Evolutionary conservation across 1,140 invertebrate species (phyloP), one percentile per base, ranked within the genome.

Genomic region (Megalonaias nervosa): DNA sequence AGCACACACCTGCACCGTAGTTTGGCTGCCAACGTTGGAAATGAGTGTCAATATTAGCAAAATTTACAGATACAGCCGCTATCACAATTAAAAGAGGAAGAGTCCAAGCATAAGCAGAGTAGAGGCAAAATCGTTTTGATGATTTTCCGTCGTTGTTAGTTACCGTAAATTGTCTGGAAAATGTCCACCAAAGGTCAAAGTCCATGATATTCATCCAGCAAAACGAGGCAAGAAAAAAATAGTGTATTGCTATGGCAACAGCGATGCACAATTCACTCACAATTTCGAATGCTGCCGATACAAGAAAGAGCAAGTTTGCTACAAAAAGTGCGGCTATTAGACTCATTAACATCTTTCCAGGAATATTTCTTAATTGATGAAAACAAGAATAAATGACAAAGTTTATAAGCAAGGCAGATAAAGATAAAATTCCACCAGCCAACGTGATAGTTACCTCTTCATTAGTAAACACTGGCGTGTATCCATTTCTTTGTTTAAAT

Each of bases 151-250:
- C 69, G 26, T 67, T 65, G 4, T 70, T 86, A 15, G 66, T 76
- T 56, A 71, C 66, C 31, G 79, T 60, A 56, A 79, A 81, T 15
- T 31, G 67, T 55, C 80, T 78, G 16, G 84, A 77, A 86, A 92
- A 92, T 6, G 96, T 97, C 38, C 91, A 87, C 88, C 91, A 93
- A 11, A 93, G 90, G 81, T 93, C 93, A 83, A 92, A 92, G 0
- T 93, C 91, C 80, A 93, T 91, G 1, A 91, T 89, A 66, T 92
- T 91, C 91, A 93, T 93, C 93, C 93, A 93, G 64, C 90, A 91
- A 83, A 93, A 93, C 0, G 93, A 88, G 0, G 91, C 86, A 70
- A 93, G 86, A 82, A 93, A 93, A 65, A 87, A 84, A 85, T 92
- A 93, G 77, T 92, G 92, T n/a, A 91, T 92, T n/a, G 89, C 59